Conservation (phyloP, 2,797 vertebrate species). For the Leptoclinus maculatus region DNA sequence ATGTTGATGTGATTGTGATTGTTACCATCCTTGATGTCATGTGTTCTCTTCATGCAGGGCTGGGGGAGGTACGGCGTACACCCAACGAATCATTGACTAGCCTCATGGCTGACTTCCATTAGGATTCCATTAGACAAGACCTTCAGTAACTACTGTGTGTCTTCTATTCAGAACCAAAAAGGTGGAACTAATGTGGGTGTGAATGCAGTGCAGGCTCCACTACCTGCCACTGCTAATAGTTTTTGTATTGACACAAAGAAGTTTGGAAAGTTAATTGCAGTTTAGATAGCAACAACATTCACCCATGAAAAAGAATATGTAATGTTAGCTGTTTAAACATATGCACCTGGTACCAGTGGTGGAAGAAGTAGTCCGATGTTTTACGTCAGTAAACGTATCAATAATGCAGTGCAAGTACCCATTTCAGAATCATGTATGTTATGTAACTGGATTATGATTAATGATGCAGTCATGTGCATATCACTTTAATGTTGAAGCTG, state of each 20-base stretch:
- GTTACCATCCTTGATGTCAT: neutral
- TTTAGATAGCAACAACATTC: neutral
- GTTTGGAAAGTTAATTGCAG: slow-evolving; percentile 10
- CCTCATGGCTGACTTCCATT: slow-evolving; percentile 19
- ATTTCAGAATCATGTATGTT: neutral
- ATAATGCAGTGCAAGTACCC: neutral
- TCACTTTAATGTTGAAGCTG: neutral
- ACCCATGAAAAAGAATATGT: neutral
- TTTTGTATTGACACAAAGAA: slow-evolving; percentile 24
- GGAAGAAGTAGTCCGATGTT: neutral
- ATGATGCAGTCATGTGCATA: neutral
- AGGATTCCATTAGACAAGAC: slow-evolving; percentile 2
- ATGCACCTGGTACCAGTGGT: neutral
- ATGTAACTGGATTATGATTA: neutral
- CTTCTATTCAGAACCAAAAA: slow-evolving; percentile 14
- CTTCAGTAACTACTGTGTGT: slow-evolving; percentile 36
- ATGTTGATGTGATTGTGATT: neutral
- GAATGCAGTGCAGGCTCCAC: slow-evolving; percentile 1
- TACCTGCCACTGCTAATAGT: slow-evolving; percentile 21
- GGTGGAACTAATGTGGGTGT: slow-evolving; percentile 38
- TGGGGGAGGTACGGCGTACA: fast-evolving
- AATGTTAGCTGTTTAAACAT: neutral
- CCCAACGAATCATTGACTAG: slow-evolving; percentile 3
- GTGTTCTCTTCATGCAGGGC: neutral
- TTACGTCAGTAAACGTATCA: neutral